Conservation (phyloP, 2,113 vertebrate genomes). For the Nannospalax galili region DNA sequence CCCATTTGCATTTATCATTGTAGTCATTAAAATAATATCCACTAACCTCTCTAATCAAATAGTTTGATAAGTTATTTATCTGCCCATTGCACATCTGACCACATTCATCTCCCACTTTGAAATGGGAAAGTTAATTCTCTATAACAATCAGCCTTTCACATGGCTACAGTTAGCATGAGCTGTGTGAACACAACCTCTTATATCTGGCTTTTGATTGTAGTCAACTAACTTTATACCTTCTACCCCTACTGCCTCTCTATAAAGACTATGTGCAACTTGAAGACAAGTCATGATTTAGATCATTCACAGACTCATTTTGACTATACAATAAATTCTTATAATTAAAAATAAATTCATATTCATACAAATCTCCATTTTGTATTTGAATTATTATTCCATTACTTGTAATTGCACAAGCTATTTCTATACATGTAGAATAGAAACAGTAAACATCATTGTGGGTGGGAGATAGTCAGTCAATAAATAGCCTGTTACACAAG, state of each 20-base stretch:
- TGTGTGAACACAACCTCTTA: neutral
- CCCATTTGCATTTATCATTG: neutral
- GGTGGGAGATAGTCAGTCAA: neutral
- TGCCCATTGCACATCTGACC: neutral
- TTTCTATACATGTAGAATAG: neutral
- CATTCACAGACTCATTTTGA: neutral
- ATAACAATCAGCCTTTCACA: neutral
- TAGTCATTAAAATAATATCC: neutral
- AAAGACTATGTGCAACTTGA: neutral
- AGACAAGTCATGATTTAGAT: neutral
- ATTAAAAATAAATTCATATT: neutral
- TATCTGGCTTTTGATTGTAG: neutral
- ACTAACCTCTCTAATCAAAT: neutral
- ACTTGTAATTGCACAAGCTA: neutral
- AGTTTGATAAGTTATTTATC: conserved; percentile 39
- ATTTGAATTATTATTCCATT: neutral
- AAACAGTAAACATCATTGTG: neutral
- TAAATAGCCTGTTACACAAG: neutral
- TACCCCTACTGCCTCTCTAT: neutral
- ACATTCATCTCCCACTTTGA: neutral
- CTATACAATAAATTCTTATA: neutral
- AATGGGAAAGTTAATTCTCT: neutral
- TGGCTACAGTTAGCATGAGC: neutral
- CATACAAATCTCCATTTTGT: neutral
- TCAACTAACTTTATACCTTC: neutral